These are phyloP conservation scores for Limnephilus marmoratus DNA, from an alignment of 2,888 invertebrate genomes.

Conservation along the genomic window DNA sequence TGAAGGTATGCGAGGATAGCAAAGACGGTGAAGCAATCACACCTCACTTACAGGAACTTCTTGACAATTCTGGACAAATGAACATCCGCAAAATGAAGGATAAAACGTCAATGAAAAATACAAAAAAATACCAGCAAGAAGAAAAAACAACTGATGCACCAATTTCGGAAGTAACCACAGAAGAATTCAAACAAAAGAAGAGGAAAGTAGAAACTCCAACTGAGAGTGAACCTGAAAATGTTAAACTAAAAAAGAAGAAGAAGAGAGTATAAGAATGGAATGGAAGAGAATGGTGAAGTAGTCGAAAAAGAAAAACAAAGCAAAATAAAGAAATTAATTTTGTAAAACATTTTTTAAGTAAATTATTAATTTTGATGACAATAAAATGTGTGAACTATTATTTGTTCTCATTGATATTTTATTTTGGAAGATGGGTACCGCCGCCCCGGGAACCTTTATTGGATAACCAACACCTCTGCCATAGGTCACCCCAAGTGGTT, in stretches of 20 bases:
- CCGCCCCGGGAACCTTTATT: no score
- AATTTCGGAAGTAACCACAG: conserved; percentile 68
- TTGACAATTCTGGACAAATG: not conserved
- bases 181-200: conserved; percentile 30
- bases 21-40: not conserved
- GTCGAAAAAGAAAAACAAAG: not conserved
- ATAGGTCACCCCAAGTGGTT: no score
- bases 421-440: no score
- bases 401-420: not conserved
- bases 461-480: no score
- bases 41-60: not conserved
- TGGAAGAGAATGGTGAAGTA: not conserved
- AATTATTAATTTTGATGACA: not conserved
- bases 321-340: not conserved
- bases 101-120: conserved; percentile 1
- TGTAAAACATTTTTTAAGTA: not conserved
- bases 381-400: not conserved
- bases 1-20: not conserved
- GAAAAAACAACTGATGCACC: conserved; percentile 69
- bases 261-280: not conserved
- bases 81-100: not conserved
- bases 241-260: not conserved
- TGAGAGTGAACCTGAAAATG: not conserved
- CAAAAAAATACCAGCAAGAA: conserved; percentile 70
- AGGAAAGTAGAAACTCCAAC: conserved; percentile 60